These are phyloP conservation scores for Acrobasis repandana DNA, from an alignment of 2,888 invertebrate genomes.

Conservation along the genomic window DNA sequence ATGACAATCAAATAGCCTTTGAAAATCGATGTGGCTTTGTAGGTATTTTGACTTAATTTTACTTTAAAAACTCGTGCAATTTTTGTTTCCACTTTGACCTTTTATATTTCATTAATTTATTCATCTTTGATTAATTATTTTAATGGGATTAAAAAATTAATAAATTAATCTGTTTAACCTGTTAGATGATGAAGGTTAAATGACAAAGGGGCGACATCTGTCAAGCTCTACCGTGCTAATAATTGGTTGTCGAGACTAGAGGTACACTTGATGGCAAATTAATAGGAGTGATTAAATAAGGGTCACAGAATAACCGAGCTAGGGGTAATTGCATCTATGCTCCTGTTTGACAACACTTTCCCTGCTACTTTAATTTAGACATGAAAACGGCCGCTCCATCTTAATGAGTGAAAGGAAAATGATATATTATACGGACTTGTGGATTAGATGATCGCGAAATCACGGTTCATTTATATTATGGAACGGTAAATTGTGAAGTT, in stretches of 20 bases:
- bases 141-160: no score
- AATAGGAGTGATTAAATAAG: slow-evolving; percentile 16
- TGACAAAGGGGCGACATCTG: slow-evolving; percentile 10
- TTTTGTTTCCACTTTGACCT: no score
- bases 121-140: no score
- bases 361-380: slow-evolving; percentile 22
- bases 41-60: no score
- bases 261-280: slow-evolving; percentile 17
- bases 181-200: slow-evolving; percentile 9
- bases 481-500: slow-evolving; percentile 1
- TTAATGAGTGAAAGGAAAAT: slow-evolving; percentile 19
- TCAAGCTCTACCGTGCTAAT: slow-evolving; percentile 13
- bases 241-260: slow-evolving; percentile 18
- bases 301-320: slow-evolving; percentile 12
- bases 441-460: slow-evolving; percentile 19
- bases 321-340: slow-evolving; percentile 8
- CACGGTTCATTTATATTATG: slow-evolving; percentile 8
- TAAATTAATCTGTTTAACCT: background rate
- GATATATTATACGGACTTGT: slow-evolving; percentile 18
- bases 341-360: slow-evolving; percentile 20
- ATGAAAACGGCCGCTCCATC: slow-evolving; percentile 10
- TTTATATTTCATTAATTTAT: no score
- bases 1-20: no score
- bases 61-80: no score
- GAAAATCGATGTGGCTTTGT: no score